Conservation (phyloP, 2,797 vertebrate species). For the Lepilemur ruficaudatus region DNA sequence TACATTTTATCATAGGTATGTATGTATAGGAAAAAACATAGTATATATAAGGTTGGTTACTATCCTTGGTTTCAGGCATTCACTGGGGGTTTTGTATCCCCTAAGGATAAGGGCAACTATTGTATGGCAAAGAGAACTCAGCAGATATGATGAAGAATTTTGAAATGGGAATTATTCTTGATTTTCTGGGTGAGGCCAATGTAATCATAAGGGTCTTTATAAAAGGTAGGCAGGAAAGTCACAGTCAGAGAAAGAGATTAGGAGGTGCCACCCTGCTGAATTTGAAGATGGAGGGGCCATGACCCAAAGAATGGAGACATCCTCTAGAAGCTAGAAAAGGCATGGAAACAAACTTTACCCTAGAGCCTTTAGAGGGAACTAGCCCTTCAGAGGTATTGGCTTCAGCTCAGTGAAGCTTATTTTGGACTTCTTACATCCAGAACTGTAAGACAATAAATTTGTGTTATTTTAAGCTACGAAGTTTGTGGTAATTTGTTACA, state of each 20-base stretch:
- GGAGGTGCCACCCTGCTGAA: background rate
- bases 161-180: background rate
- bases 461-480: background rate
- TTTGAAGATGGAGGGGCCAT: background rate
- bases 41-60: background rate
- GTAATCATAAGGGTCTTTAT: background rate
- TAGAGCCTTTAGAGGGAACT: background rate
- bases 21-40: background rate
- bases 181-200: background rate
- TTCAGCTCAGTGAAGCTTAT: background rate
- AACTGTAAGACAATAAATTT: background rate
- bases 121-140: background rate
- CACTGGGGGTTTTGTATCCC: background rate
- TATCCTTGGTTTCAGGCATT: background rate
- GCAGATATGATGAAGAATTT: background rate
- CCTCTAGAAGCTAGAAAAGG: background rate
- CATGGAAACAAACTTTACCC: background rate
- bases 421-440: background rate
- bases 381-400: background rate
- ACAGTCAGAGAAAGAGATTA: background rate
- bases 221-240: background rate
- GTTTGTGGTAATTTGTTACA: background rate
- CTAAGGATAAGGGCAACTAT: background rate
- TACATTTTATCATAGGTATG: background rate
- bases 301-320: background rate